A percentile compares a stretch with the other conserved stretches of the same genome.
Evolutionary conservation across 2,113 vertebrate genomes (phyloP).

Genomic region (Cariama cristata): DNA sequence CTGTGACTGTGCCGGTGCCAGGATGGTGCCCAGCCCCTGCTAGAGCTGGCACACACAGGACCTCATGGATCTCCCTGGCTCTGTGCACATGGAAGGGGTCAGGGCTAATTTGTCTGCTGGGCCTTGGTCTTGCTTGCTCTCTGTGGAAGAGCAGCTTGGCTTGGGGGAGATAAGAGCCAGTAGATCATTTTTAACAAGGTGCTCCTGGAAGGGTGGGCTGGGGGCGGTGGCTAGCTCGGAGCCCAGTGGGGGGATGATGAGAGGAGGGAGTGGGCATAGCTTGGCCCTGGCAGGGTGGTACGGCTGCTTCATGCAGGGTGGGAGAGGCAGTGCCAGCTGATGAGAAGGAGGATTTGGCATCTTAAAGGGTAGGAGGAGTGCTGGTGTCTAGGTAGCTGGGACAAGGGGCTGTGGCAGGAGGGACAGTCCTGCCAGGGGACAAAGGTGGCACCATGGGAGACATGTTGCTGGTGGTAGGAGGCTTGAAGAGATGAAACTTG

Average conservation of each 20-base stretch:
- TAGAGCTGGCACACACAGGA: background rate
- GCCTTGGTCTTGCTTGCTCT: background rate
- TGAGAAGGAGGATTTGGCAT: background rate
- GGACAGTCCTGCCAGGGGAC: background rate
- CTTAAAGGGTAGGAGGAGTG: background rate
- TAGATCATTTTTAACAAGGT: constrained; percentile 35
- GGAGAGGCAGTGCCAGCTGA: background rate
- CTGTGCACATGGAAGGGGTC: background rate
- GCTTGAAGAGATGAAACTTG: background rate
- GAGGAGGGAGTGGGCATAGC: background rate
- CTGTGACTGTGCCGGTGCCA: background rate
- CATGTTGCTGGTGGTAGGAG: background rate
- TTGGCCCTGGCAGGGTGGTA: background rate
- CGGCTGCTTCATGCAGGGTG: background rate
- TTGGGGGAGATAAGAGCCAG: background rate
- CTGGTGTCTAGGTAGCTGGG: background rate
- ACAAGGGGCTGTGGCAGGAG: background rate
- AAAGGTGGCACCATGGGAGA: background rate
- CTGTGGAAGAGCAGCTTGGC: background rate
- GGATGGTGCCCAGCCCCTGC: background rate
- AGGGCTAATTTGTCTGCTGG: background rate
- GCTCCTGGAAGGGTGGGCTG: background rate
- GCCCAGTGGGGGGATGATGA: background rate
- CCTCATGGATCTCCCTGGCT: background rate
- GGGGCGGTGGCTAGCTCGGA: background rate